phyloP scores from a whole-genome alignment of 2,888 invertebrate species.

The Ligdia adustata region DNA sequence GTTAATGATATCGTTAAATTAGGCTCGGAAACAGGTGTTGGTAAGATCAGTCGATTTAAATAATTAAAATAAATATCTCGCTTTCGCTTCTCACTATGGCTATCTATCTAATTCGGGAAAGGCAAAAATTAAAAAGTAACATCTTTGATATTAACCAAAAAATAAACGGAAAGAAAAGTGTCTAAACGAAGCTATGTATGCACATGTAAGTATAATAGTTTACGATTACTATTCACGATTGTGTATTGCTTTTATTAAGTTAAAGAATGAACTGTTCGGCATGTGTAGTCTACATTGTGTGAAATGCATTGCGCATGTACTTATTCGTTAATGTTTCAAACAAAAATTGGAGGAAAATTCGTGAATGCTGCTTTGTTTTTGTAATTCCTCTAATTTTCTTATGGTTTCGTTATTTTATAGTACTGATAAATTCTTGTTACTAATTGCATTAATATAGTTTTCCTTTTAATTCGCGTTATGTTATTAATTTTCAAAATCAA shows the following conservation, averaged over 20 bases:
- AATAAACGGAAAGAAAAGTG: slow-evolving; percentile 53
- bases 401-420: slow-evolving; percentile 13
- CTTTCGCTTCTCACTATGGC: slow-evolving; percentile 72
- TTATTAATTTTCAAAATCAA: neutral
- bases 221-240: slow-evolving; percentile 48
- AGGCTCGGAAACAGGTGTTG: slow-evolving; percentile 61
- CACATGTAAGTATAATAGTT: slow-evolving; percentile 77
- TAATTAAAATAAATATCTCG: slow-evolving; percentile 38
- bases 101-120: slow-evolving; percentile 62
- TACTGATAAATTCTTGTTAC: slow-evolving; percentile 7
- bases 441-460: neutral
- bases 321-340: slow-evolving; percentile 16
- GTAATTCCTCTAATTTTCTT: slow-evolving; percentile 31
- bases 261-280: slow-evolving; percentile 79
- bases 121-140: slow-evolving; percentile 37
- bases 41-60: slow-evolving; percentile 37
- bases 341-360: slow-evolving; percentile 30
- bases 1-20: slow-evolving; percentile 36
- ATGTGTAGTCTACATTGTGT: slow-evolving; percentile 62
- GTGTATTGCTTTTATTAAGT: slow-evolving; percentile 51
- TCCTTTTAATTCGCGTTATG: neutral
- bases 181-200: slow-evolving; percentile 61
- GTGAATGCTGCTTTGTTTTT: slow-evolving; percentile 10
- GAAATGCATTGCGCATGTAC: slow-evolving; percentile 43
- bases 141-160: slow-evolving; percentile 29